Evolutionary conservation across 2,888 invertebrate species (phyloP), one percentile per base, ranked within the genome.

Genomic region (Dryomyza anilis): DNA sequence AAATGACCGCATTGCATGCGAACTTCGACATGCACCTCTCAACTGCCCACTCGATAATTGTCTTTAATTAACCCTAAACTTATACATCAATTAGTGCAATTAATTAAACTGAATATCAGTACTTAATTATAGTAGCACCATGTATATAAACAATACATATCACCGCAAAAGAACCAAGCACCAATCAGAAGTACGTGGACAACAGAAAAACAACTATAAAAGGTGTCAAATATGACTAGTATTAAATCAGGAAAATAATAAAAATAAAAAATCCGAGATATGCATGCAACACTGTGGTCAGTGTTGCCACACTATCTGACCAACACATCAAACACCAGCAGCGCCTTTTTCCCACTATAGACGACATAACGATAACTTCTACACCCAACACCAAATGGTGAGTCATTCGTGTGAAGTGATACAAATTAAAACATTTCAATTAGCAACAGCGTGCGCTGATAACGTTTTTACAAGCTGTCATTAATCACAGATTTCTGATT

Each of bases 361-460:
- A n/a, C n/a, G n/a, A n/a, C n/a, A n/a, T n/a, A n/a, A n/a, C n/a
- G n/a, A n/a, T n/a, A n/a, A n/a, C n/a, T n/a, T n/a, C 12, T 27
- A n/a, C 29, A 16, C n/a, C 8, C 29, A 27, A 16, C 33, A 8
- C 8, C 53, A 16, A 8, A 30, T 33, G 8, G 3, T 33, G 10
- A 14, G 3, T 7, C 36, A 16, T 19, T 43, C 14, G 45, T 3
- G n/a, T 33, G 48, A n/a, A 19, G 52, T 61, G 60, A 52, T 52
- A 27, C 43, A 61, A 61, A 61, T 52, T 53, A 53, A 60, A 60
- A 52, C 50, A 53, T 61, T 61, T 61, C 61, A 61, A 61, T 61
- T 61, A 61, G 43, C n/a, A n/a, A n/a, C n/a, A n/a, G n/a, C n/a
- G n/a, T 21, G 39, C 52, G 29, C 53, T 43, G 61, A 61, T 61